Base-by-base conservation (phyloP, 1,140 invertebrate species). In the Drosophila sucinea region DNA sequence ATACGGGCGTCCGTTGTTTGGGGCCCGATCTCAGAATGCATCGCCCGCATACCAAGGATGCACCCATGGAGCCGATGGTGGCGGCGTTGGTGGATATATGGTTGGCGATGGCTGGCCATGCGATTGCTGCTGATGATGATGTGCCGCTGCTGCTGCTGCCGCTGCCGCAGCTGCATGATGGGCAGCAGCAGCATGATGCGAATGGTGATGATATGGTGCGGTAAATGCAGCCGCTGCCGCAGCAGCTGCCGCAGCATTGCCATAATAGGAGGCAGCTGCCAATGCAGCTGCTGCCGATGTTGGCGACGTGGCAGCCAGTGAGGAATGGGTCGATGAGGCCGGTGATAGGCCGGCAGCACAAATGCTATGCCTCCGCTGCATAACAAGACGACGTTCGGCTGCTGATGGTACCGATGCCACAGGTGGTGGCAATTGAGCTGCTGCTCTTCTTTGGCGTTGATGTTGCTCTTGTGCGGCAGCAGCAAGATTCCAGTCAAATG, bases 41-140 rank as follows among this genome's bases (percentile, higher is more conserved):
- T 91, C 91, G 25, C 91, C 91, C 47, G 90, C 77, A 76, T 91
- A 92, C 91, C 91, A 92, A 6, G 91, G 91, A 92, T 92, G 91
- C 58, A 92, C 89, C 91, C 91, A 92, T 0, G 91, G 91, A 4
- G 91, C 84, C 44, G 91, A 92, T 29, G 91, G 91, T 35, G 91
- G 91, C 60, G 91, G 91, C 30, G 91, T 92, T 10, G 91, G 91
- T 54, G 91, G 91, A 79, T 92, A 92, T 27, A 92, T 92, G 17
- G 91, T 92, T 23, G 91, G 91, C 56, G 91, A 92, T 1, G 91
- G 91, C 71, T 92, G 73, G 0, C 91, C 91, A 51, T 92, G 91
- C 1, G 81, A 56, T 7, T 84, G 17, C 17, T 17, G 17, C 17
- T 17, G 81, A 61, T 71, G 79, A 11, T 73, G 68, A 1, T 90